These are phyloP conservation scores for Sarcophaga carnaria DNA, from an alignment of 2,888 invertebrate genomes.

Conservation along the genomic window DNA sequence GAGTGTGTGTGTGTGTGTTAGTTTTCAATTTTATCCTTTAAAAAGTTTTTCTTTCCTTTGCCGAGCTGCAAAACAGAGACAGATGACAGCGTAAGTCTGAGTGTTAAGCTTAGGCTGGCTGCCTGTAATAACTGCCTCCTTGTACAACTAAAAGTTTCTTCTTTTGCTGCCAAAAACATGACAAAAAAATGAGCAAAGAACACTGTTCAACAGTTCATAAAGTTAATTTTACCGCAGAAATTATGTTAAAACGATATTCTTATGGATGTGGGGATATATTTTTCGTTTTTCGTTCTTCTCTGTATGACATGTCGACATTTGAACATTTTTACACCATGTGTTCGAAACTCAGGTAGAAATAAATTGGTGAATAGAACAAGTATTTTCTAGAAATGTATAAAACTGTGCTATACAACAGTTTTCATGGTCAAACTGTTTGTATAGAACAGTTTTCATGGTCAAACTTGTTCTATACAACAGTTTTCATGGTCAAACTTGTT, in stretches of 20 bases:
- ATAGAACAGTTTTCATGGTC: no score
- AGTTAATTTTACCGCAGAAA: slow-evolving; percentile 79
- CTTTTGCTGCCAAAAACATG: background rate
- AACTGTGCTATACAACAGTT: no score
- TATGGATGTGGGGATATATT: slow-evolving; percentile 36
- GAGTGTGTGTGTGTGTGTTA: background rate
- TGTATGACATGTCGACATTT: background rate
- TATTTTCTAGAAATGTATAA: no score
- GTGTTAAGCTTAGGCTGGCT: no score
- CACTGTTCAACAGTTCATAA: slow-evolving; percentile 78
- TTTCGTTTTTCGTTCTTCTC: background rate
- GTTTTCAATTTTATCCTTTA: slow-evolving; percentile 36
- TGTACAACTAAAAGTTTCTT: background rate
- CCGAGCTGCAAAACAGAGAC: background rate
- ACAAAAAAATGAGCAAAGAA: background rate
- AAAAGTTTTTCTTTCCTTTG: slow-evolving; percentile 32
- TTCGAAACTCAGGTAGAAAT: background rate
- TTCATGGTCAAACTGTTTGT: no score
- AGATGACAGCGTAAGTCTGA: background rate
- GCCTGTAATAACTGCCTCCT: slow-evolving; percentile 2
- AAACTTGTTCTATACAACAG: no score
- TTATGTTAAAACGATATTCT: slow-evolving; percentile 77
- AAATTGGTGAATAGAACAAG: background rate
- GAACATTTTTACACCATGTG: background rate
- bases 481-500: no score